phyloP scores from a whole-genome alignment of 2,113 vertebrate species.

The Ptilonorhynchus violaceus region DNA sequence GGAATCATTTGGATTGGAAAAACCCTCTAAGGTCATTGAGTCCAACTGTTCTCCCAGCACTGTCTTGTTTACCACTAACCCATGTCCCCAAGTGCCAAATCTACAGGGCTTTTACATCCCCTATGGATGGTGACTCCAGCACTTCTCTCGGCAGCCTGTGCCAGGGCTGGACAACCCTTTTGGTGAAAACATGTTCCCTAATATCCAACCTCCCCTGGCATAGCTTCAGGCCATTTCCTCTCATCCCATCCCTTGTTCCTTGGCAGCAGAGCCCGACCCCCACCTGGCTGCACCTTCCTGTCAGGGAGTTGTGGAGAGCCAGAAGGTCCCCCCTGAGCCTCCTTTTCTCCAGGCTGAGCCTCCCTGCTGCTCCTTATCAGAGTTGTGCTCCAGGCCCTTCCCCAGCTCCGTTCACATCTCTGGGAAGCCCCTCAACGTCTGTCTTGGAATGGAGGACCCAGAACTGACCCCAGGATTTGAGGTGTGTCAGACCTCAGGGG shows the following conservation, averaged over 20 bases:
- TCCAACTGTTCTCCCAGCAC: not conserved
- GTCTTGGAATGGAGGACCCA: not conserved
- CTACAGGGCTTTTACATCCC: not conserved
- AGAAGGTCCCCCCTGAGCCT: not conserved
- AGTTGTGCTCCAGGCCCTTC: not conserved
- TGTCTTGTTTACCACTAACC: not conserved
- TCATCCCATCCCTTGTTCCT: not conserved
- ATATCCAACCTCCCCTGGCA: not conserved
- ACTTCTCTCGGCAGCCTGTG: not conserved
- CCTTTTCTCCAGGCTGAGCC: not conserved
- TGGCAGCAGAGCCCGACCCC: not conserved
- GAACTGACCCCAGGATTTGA: not conserved
- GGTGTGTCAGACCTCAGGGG: not conserved
- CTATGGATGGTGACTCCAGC: not conserved
- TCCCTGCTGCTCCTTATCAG: not conserved
- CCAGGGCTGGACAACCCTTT: not conserved
- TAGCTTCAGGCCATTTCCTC: not conserved
- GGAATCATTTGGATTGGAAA: not conserved
- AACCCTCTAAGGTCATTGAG: not conserved
- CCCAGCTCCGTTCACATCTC: not conserved
- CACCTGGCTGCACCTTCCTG: not conserved
- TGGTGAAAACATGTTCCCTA: not conserved
- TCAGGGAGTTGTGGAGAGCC: not conserved
- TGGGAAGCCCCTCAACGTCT: not conserved
- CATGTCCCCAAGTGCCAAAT: not conserved